phyloP scores from a whole-genome alignment of 2,797 vertebrate genomes.

The Sternotherus odoratus region DNA sequence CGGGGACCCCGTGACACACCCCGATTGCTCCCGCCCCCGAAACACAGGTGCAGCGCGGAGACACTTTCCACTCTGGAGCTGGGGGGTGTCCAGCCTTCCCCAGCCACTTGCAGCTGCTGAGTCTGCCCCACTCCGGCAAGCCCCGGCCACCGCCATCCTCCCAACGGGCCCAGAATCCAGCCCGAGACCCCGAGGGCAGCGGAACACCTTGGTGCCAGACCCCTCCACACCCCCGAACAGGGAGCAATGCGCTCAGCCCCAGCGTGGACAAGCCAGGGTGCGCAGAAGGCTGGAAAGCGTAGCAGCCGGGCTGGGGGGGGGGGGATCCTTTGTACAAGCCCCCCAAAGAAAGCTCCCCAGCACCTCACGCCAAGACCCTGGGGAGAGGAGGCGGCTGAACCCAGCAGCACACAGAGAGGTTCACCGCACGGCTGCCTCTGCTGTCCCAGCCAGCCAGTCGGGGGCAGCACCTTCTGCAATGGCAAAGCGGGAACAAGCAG shows the following conservation, averaged over 20 bases:
- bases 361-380: rapidly evolving
- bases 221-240: rapidly evolving
- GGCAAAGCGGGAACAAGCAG: background rate
- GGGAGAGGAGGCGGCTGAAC: background rate
- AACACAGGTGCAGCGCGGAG: background rate
- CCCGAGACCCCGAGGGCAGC: rapidly evolving
- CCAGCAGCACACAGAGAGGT: background rate
- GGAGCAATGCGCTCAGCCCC: background rate
- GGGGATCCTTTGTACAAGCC: no score
- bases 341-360: rapidly evolving
- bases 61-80: background rate
- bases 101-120: background rate
- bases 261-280: background rate
- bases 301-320: background rate
- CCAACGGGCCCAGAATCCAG: no score
- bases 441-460: no score
- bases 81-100: background rate
- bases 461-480: no score
- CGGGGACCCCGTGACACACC: no score
- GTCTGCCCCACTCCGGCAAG: background rate
- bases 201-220: rapidly evolving
- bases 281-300: rapidly evolving
- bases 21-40: background rate
- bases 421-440: background rate
- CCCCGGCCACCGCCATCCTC: background rate